Percentiles rank a stretch among this genome's conserved stretches.
Evolutionary conservation across 1,140 invertebrate genomes (phyloP).

Genomic region (Dinothrombium tinctorium): DNA sequence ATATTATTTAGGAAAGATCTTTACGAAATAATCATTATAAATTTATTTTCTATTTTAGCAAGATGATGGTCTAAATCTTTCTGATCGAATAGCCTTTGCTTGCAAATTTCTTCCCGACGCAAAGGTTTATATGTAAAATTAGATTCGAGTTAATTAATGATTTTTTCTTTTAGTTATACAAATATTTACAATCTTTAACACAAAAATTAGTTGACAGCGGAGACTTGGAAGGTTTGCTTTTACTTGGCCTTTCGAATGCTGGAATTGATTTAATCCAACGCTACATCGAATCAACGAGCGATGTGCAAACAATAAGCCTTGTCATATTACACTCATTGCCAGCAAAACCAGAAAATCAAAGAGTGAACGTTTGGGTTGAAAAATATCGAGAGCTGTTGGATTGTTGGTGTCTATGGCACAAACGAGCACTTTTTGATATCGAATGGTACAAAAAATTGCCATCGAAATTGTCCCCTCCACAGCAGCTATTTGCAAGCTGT

Average conservation of each 20-base stretch:
- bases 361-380: slow-evolving; percentile 42
- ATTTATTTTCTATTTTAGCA: slow-evolving; percentile 34
- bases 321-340: slow-evolving; percentile 43
- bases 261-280: slow-evolving; percentile 50
- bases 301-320: slow-evolving; percentile 70
- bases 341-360: slow-evolving; percentile 32
- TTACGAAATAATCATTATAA: slow-evolving; percentile 6
- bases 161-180: slow-evolving; percentile 15
- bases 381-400: slow-evolving; percentile 48
- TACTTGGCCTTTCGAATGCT: slow-evolving; percentile 39
- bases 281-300: slow-evolving; percentile 67
- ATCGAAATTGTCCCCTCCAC: slow-evolving; percentile 31
- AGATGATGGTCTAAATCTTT: slow-evolving; percentile 51
- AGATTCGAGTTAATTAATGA: slow-evolving; percentile 5
- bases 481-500: slow-evolving; percentile 66
- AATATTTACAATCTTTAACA: slow-evolving; percentile 46
- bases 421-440: slow-evolving; percentile 51
- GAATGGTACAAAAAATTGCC: slow-evolving; percentile 34
- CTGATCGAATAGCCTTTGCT: slow-evolving; percentile 80
- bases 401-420: slow-evolving; percentile 52
- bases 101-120: slow-evolving; percentile 60
- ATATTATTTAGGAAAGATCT: slow-evolving; percentile 23
- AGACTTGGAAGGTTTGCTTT: slow-evolving; percentile 54
- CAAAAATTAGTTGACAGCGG: slow-evolving; percentile 44
- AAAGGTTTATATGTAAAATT: too few relatives aligned